Percentiles rank a stretch among this genome's conserved stretches.
Conservation (phyloP, 1,140 invertebrate species). For the Temnothorax longispinosus region DNA sequence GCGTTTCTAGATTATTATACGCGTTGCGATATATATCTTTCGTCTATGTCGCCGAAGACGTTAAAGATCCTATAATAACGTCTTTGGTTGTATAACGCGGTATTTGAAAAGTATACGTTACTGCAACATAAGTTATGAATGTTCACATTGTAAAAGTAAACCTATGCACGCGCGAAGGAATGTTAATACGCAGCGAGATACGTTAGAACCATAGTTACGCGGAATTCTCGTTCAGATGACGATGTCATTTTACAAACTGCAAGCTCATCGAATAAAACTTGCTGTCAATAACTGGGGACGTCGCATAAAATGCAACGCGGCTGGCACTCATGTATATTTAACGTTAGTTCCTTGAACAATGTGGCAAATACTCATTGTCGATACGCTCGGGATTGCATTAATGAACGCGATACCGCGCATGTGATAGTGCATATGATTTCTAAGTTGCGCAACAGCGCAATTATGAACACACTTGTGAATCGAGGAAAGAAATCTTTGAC, state of each 20-base stretch:
- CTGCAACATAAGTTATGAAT: background rate
- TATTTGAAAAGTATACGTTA: background rate
- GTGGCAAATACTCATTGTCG: conserved; percentile 19
- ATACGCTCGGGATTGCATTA: conserved; percentile 23
- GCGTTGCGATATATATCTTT: background rate
- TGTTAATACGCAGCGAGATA: background rate
- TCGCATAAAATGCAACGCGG: background rate
- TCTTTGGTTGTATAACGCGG: background rate
- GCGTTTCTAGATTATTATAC: background rate
- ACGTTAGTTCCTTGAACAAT: conserved; percentile 22
- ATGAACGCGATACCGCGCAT: conserved; percentile 2
- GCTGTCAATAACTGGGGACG: background rate
- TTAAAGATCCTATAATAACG: background rate
- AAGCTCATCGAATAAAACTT: conserved; percentile 40
- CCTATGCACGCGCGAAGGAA: background rate
- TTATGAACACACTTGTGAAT: background rate
- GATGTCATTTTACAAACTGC: conserved; percentile 5
- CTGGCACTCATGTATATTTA: conserved; percentile 41
- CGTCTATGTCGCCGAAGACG: background rate
- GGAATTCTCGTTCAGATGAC: background rate
- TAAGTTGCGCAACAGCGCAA: conserved; percentile 10
- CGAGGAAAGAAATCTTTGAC: conserved; percentile 39
- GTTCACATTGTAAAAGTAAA: background rate
- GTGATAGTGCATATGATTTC: conserved; percentile 5
- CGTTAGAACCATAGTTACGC: background rate